Conservation (phyloP, 2,888 invertebrate genomes). For the Diarsia mendica region DNA sequence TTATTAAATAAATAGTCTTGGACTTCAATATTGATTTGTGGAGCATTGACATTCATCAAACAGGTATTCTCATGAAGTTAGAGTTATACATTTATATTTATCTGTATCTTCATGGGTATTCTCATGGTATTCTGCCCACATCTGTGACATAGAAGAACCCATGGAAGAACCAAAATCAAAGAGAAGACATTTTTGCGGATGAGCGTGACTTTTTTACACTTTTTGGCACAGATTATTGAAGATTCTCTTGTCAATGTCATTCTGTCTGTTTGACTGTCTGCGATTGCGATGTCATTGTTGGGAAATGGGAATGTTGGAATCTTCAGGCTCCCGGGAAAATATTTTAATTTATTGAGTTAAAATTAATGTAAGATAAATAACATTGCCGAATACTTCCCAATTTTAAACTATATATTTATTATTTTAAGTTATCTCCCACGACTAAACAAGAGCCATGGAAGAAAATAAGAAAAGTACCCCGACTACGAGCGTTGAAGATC, state of each 20-base stretch:
- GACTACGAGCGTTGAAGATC: constrained; percentile 86
- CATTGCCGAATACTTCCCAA: background rate
- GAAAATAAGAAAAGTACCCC: constrained; percentile 78
- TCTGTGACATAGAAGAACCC: too few species aligned
- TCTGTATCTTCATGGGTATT: too few species aligned
- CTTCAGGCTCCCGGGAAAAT: constrained; percentile 26
- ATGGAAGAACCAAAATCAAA: background rate
- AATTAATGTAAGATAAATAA: constrained; percentile 2
- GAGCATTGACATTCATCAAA: too few species aligned
- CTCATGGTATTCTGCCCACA: too few species aligned
- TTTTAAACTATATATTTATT: constrained; percentile 1
- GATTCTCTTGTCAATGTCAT: background rate
- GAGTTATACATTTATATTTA: too few species aligned
- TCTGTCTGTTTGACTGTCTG: too few species aligned
- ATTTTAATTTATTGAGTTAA: background rate
- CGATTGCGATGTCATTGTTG: constrained; percentile 26
- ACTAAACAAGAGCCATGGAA: constrained; percentile 72
- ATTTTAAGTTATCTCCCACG: constrained; percentile 4
- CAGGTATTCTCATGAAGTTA: too few species aligned
- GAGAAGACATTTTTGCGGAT: background rate
- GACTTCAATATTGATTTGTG: too few species aligned
- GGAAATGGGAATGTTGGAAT: background rate
- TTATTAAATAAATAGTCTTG: too few species aligned
- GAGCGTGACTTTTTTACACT: constrained; percentile 9
- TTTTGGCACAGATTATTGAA: too few species aligned